Conservation (phyloP, 2,113 vertebrate genomes). For the Cynoglossus semilaevis region DNA sequence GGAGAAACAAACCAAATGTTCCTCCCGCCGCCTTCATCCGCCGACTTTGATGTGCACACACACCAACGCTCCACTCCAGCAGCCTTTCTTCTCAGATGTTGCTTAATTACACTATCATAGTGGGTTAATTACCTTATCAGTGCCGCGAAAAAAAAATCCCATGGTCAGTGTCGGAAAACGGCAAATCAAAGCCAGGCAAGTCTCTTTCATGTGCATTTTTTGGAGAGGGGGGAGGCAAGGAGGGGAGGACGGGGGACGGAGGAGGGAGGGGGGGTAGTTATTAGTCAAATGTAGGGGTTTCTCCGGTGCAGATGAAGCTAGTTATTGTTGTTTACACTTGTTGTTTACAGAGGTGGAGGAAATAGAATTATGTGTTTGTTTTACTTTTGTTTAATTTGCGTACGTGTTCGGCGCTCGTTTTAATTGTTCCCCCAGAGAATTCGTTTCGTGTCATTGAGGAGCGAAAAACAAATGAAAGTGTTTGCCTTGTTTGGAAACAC, state of each 20-base stretch:
- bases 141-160: slow-evolving; percentile 60
- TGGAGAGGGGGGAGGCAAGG: background rate
- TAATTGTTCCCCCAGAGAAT: slow-evolving; percentile 47
- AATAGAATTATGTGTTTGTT: slow-evolving; percentile 39
- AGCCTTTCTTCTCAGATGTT: slow-evolving; percentile 70
- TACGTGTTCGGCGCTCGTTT: background rate
- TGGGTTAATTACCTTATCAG: slow-evolving; percentile 74
- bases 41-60: slow-evolving; percentile 64
- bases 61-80: slow-evolving; percentile 59
- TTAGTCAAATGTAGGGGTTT: slow-evolving; percentile 47
- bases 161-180: slow-evolving; percentile 63
- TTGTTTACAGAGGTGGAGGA: slow-evolving; percentile 6
- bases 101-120: slow-evolving; percentile 75
- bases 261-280: slow-evolving; percentile 8
- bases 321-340: slow-evolving; percentile 44
- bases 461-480: slow-evolving; percentile 9
- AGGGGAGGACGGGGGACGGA: background rate
- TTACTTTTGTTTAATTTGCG: slow-evolving; percentile 32
- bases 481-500: background rate
- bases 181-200: slow-evolving; percentile 58
- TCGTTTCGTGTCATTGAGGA: slow-evolving; percentile 11
- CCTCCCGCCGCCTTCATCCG: slow-evolving; percentile 53
- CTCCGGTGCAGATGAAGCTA: slow-evolving; percentile 17
- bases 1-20: slow-evolving; percentile 34
- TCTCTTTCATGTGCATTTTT: slow-evolving; percentile 58